Base-by-base conservation (phyloP, 2,797 vertebrate species). In the Tenualosa ilisha region DNA sequence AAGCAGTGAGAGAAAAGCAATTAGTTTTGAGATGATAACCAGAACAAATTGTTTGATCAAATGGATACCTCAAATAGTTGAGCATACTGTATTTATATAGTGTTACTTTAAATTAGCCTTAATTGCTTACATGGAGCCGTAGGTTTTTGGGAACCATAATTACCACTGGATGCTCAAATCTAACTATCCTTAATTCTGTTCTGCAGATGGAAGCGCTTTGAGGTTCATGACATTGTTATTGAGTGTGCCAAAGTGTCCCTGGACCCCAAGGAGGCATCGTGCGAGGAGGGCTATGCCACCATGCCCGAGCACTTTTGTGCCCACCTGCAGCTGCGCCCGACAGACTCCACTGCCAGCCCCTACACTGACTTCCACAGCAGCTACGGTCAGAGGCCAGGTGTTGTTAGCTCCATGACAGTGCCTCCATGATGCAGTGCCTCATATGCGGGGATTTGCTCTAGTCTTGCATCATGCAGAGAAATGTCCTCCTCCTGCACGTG, bases 191-290 rank as follows among this genome's bases (percentile, higher is more conserved):
- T 46, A 1, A 46, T 46, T 3, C 12, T 26, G 31, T 56, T 37
- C 51, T 54, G 90, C 87, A 99, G 98, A 93, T 99, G 98, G 98
- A 99, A 97, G 95, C 97, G 96, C 88, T 96, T 99, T 90, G 98
- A 99, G 95, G 97, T 98, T 90, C 98, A 99, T 40, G 98, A 99
- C 91, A 98, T 99, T 85, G 98, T 99, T 87, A 98, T 99, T 82
- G 98, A 99, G 96, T 99, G 98, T 97, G 98, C 98, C 97, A 99
- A 98, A 97, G 97, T 99, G 92, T 99, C 98, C 91, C 96, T 99
- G 92, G 98, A 99, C 94, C 98, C 98, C n/a, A 96, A 97, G 88
- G 98, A 99, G 93, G 98, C 98, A 17, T 99, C 98, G 0, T 99
- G 96, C 53, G 98, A 99, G 96, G 98, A 99, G 85, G 97, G 97